A percentile compares a stretch with the other conserved stretches of the same genome.
Evolutionary conservation across 2,113 vertebrate genomes (phyloP).

Genomic region (Xyrauchen texanus): DNA sequence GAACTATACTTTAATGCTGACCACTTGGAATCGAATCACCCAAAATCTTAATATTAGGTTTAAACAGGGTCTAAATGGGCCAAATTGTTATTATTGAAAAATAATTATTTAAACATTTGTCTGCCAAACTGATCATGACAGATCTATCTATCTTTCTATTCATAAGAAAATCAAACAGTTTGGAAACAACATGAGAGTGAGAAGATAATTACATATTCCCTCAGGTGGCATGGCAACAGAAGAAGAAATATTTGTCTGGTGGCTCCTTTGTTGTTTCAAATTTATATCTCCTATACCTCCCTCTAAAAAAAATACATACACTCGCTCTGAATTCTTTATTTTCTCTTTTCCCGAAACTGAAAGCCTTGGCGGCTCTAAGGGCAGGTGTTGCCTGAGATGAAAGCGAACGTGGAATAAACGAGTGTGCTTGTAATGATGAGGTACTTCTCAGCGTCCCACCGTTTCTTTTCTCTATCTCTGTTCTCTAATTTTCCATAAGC

Average conservation of each 20-base stretch:
- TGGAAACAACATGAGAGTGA: no score
- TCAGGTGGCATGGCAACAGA: not conserved
- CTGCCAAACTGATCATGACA: no score
- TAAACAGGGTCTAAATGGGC: no score
- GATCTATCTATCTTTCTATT: no score
- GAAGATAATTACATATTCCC: no score
- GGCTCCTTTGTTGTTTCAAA: conserved; percentile 20
- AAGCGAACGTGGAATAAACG: conserved; percentile 37
- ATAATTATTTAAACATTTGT: no score
- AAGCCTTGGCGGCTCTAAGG: not conserved
- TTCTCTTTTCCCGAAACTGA: not conserved
- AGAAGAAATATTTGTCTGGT: not conserved
- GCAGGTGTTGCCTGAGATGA: conserved; percentile 38
- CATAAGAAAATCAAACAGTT: no score
- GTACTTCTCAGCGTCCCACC: not conserved
- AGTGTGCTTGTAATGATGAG: conserved; percentile 43
- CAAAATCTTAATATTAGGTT: no score
- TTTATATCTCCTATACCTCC: not conserved
- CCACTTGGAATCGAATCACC: no score
- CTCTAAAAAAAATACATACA: not conserved
- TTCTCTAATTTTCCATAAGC: conserved; percentile 41
- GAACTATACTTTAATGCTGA: no score
- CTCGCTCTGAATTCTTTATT: not conserved
- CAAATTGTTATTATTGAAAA: no score
- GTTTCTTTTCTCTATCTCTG: conserved; percentile 13